phyloP scores from a whole-genome alignment of 2,797 vertebrate species.

The Myiotriccus ornatus region DNA sequence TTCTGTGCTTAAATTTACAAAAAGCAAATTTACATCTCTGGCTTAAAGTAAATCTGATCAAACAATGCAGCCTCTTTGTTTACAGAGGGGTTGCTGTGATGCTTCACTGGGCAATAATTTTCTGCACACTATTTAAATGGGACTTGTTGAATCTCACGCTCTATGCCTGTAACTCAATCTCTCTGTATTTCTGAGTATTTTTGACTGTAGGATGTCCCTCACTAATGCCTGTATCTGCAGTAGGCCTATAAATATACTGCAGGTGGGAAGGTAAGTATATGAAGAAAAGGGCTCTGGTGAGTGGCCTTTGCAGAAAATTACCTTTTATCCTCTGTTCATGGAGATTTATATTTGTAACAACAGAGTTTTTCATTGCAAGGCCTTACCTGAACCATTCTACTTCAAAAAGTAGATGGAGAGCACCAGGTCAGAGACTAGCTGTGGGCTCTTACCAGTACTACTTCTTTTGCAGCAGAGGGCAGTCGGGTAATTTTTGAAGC shows the following conservation, averaged over 20 bases:
- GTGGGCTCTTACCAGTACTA: conserved; percentile 78
- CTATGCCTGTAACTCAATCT: conserved; percentile 72
- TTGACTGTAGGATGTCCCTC: conserved; percentile 92
- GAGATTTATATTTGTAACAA: conserved; percentile 35
- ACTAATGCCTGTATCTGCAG: conserved; percentile 92
- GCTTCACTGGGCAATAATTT: conserved; percentile 50
- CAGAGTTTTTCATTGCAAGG: conserved; percentile 90
- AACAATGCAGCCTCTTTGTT: background rate
- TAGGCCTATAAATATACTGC: conserved; percentile 94
- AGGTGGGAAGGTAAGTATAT: conserved; percentile 91
- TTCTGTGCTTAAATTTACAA: conserved; percentile 45
- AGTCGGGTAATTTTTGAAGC: conserved; percentile 74
- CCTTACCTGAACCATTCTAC: conserved; percentile 69
- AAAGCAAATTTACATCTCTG: conserved; percentile 36
- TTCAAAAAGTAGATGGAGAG: conserved; percentile 77
- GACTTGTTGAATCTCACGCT: conserved; percentile 73
- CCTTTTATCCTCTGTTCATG: conserved; percentile 74
- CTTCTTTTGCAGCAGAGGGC: conserved; percentile 77
- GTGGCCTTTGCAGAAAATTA: conserved; percentile 83
- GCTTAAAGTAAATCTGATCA: conserved; percentile 24
- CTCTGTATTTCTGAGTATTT: conserved; percentile 88
- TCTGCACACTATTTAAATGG: conserved; percentile 62
- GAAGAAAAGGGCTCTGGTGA: conserved; percentile 91
- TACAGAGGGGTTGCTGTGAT: conserved; percentile 8
- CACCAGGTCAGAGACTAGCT: conserved; percentile 82